phyloP scores from a whole-genome alignment of 2,888 invertebrate species.

The Volucella inanis region DNA sequence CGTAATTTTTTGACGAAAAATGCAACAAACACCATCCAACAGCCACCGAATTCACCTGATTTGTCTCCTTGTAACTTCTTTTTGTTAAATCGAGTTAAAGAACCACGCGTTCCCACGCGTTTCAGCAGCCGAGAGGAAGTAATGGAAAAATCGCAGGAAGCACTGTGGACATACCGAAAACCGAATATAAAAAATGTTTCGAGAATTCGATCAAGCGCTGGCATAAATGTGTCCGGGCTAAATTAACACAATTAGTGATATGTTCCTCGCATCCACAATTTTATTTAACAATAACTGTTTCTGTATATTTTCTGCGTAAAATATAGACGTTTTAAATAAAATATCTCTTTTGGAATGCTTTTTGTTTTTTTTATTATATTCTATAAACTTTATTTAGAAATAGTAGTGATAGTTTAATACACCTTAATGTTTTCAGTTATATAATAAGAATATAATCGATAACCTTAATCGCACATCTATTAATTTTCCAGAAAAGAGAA shows the following conservation, averaged over 20 bases:
- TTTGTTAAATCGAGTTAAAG: too few relatives aligned
- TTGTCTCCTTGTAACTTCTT: too few relatives aligned
- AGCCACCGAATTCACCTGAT: too few relatives aligned
- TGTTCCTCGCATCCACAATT: background rate
- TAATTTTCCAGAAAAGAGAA: background rate
- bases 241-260: background rate
- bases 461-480: slow-evolving; percentile 5
- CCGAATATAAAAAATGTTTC: too few relatives aligned
- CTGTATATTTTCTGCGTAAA: background rate
- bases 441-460: slow-evolving; percentile 36
- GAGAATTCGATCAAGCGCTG: too few relatives aligned
- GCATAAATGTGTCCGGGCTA: too few relatives aligned
- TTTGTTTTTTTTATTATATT: slow-evolving; percentile 36
- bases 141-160: too few relatives aligned
- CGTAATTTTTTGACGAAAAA: too few relatives aligned
- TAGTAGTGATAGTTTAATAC: slow-evolving; percentile 42
- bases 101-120: too few relatives aligned
- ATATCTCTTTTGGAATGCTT: slow-evolving; percentile 53
- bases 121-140: too few relatives aligned
- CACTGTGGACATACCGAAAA: too few relatives aligned
- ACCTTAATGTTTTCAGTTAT: slow-evolving; percentile 25
- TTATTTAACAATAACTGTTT: background rate
- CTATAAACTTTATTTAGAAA: slow-evolving; percentile 41
- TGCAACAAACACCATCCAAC: too few relatives aligned
- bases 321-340: background rate